Base-by-base conservation (phyloP, 2,888 invertebrate genomes). In the Ectropis crepuscularia region DNA sequence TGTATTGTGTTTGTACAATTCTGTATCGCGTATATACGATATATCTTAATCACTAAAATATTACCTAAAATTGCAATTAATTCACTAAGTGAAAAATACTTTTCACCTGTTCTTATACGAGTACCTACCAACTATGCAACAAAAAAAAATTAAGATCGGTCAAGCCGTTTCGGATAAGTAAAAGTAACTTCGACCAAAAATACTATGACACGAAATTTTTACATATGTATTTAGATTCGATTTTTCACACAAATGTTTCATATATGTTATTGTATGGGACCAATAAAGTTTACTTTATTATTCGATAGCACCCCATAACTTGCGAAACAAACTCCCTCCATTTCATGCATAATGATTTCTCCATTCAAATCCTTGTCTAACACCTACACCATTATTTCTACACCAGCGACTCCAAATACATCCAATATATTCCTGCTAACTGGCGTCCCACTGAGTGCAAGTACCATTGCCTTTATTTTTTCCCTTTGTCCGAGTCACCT, bases 401-500 rank as follows among this genome's bases (percentile, higher is more conserved):
- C 66, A 63, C 63, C 64, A 59, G 65, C 53, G 47, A 61, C 54
- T 61, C 41, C 48, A 51, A 64, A 49, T 50, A 28, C 54, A 45
- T 41, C 10, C 61, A 59, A 68, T 69, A 63, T 71, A 67, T 71
- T 71, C 65, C 70, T 66, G 68, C 68, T 65, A 75, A 74, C 71
- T 70, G 76, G 70, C 74, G 53, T 70, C 79, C 79, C 69, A 68
- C 76, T 65, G 78, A 55, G 76, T 65, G 50, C 63, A 59, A 67
- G 70, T 61, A 62, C 63, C 57, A 66, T 57, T 63, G 64, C 66
- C 50, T 68, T 74, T 53, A 61, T 69, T 73, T 73, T 74, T 74
- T 74, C 69, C 68, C 71, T 61, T 71, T 69, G 67, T 65, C 48
- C 50, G 54, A 60, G 64, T 66, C 80, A 83, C 88, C 85, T 83